These are phyloP conservation scores for Coelopa frigida DNA, from an alignment of 1,140 invertebrate species.

Conservation along the genomic window DNA sequence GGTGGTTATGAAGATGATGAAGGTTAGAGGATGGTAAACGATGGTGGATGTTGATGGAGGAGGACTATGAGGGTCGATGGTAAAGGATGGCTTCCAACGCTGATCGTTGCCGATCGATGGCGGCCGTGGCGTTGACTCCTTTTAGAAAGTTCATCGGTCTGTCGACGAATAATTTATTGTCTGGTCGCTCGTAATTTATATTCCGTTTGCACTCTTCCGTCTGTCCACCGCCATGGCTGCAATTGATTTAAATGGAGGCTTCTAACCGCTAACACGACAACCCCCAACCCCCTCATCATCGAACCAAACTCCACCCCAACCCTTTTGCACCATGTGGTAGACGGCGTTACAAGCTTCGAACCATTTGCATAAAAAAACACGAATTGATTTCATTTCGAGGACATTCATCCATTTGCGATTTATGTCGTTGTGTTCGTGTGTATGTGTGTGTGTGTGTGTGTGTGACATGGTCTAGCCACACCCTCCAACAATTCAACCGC, in stretches of 20 bases:
- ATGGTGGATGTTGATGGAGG: not conserved
- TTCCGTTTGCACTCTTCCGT: slow-evolving; percentile 43
- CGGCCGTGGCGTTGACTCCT: not conserved
- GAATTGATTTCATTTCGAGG: too few relatives aligned
- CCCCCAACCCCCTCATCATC: too few relatives aligned
- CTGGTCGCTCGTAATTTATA: slow-evolving; percentile 15
- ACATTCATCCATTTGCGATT: too few relatives aligned
- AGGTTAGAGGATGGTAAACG: not conserved
- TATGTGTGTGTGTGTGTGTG: too few relatives aligned
- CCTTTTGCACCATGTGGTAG: too few relatives aligned
- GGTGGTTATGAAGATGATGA: not conserved
- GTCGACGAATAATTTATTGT: not conserved
- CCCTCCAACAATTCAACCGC: too few relatives aligned
- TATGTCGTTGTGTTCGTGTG: too few relatives aligned
- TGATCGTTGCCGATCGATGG: not conserved
- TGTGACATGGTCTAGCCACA: too few relatives aligned
- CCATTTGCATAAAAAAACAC: too few relatives aligned
- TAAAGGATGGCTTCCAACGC: not conserved
- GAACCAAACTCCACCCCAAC: too few relatives aligned
- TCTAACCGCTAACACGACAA: slow-evolving; percentile 22
- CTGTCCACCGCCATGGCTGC: slow-evolving; percentile 32
- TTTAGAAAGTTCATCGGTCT: not conserved
- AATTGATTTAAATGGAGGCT: slow-evolving; percentile 41
- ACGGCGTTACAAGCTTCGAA: too few relatives aligned
- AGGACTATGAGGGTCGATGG: not conserved